Conservation (phyloP, 1,140 invertebrate genomes). For the Adelges cooleyi region DNA sequence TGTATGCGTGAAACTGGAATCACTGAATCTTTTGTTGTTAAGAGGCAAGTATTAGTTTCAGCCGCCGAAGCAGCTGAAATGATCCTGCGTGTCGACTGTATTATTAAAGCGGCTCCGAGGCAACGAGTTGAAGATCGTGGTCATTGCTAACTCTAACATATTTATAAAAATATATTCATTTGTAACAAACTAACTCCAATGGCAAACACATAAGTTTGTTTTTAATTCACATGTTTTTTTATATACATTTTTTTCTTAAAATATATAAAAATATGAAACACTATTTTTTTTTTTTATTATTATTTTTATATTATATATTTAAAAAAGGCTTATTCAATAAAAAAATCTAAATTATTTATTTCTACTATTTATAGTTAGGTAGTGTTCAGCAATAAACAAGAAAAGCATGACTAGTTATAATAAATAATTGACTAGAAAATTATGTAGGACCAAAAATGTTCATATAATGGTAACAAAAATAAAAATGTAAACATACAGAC, state of each 20-base stretch:
- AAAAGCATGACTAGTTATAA: constrained; percentile 8
- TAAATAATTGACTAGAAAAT: constrained; percentile 22
- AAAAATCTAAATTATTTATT: constrained; percentile 9
- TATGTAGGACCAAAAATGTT: not conserved
- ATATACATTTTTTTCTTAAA: constrained; percentile 15
- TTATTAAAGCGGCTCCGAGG: constrained; percentile 88
- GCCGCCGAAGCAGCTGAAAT: constrained; percentile 97
- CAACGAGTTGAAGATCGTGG: constrained; percentile 76
- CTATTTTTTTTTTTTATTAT: not conserved
- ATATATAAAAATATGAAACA: constrained; percentile 27
- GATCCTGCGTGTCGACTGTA: constrained; percentile 96
- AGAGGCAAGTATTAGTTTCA: constrained; percentile 85
- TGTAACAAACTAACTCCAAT: constrained; percentile 25
- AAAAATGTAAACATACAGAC: not conserved
- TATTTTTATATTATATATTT: not conserved
- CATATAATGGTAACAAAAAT: constrained; percentile 15
- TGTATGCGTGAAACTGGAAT: constrained; percentile 86
- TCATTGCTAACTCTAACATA: constrained; percentile 54
- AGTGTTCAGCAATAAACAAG: constrained; percentile 9
- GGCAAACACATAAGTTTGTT: not conserved
- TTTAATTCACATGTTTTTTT: constrained; percentile 25
- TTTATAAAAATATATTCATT: not conserved
- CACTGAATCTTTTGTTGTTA: constrained; percentile 94
- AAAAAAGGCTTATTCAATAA: not conserved
- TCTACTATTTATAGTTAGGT: not conserved